phyloP scores from a whole-genome alignment of 2,113 vertebrate species.

The Nesoenas mayeri region DNA sequence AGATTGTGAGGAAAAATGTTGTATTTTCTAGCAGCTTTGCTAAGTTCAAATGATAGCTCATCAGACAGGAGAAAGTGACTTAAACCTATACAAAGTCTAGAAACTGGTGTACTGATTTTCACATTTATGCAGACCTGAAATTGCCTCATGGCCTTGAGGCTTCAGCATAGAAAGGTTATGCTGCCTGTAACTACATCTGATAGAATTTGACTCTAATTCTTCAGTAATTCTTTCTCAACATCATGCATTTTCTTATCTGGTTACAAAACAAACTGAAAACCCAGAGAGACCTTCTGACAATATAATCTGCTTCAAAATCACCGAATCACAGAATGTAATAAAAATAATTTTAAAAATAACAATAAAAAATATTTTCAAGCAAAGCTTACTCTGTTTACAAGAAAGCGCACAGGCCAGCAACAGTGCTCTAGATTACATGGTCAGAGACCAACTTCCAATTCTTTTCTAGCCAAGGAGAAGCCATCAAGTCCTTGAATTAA shows the following conservation, averaged over 20 bases:
- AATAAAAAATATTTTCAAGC: not conserved
- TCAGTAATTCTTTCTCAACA: not conserved
- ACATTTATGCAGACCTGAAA: not conserved
- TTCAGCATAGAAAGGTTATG: not conserved
- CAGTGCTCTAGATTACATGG: not conserved
- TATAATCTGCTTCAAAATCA: not conserved
- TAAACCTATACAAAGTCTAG: not conserved
- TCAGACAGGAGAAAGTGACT: not conserved
- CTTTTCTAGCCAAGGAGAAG: not conserved
- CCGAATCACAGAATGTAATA: too few relatives aligned
- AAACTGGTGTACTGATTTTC: not conserved
- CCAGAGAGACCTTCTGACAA: not conserved
- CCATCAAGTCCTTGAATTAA: not conserved
- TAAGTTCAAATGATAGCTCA: not conserved
- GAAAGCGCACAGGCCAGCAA: not conserved
- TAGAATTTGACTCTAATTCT: not conserved
- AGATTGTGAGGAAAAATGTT: not conserved
- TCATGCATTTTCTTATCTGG: not conserved
- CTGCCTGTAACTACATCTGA: not conserved
- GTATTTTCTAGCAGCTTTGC: not conserved
- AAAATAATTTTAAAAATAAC: too few relatives aligned
- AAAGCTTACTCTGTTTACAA: not conserved
- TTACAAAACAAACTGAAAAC: not conserved
- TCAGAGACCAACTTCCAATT: not conserved
- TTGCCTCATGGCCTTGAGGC: not conserved